A percentile compares a stretch with the other conserved stretches of the same genome.
Evolutionary conservation across 2,797 vertebrate genomes (phyloP).

Genomic region (Sebastes iracundus): DNA sequence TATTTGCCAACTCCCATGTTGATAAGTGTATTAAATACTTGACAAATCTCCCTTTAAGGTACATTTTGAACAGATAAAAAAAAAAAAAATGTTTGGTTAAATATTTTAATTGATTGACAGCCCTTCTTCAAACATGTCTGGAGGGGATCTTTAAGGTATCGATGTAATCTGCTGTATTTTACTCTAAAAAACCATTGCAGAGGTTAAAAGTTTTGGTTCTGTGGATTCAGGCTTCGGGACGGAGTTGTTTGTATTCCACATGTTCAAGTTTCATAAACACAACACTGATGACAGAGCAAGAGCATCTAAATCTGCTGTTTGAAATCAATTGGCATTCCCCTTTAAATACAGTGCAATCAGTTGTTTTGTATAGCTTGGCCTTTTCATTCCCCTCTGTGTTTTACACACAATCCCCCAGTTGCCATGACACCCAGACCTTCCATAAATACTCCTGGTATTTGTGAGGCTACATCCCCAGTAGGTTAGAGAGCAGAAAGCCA

Average conservation of each 20-base stretch:
- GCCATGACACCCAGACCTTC: conserved; percentile 76
- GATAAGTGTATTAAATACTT: too few species aligned
- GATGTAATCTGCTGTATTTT: background rate
- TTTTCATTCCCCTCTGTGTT: conserved; percentile 58
- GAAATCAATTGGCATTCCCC: background rate
- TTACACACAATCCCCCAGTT: conserved; percentile 75
- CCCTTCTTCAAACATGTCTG: too few species aligned
- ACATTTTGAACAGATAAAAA: too few species aligned
- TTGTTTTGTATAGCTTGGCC: conserved; percentile 54
- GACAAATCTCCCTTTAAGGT: too few species aligned
- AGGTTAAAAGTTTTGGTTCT: background rate
- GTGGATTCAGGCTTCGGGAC: background rate
- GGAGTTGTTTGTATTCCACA: background rate
- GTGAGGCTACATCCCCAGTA: conserved; percentile 59
- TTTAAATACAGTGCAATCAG: conserved; percentile 36
- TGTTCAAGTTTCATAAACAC: background rate
- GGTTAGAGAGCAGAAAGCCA: conserved; percentile 44
- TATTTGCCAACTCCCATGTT: too few species aligned
- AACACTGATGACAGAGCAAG: background rate
- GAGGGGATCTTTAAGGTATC: too few species aligned
- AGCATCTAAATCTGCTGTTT: background rate
- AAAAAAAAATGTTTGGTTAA: too few species aligned
- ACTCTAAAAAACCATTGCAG: background rate
- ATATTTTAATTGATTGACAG: too few species aligned
- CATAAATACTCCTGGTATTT: conserved; percentile 79